A percentile compares a stretch with the other conserved stretches of the same genome.
These are phyloP conservation scores for Teinopalpus imperialis DNA, from an alignment of 2,888 invertebrate species.

Conservation along the genomic window DNA sequence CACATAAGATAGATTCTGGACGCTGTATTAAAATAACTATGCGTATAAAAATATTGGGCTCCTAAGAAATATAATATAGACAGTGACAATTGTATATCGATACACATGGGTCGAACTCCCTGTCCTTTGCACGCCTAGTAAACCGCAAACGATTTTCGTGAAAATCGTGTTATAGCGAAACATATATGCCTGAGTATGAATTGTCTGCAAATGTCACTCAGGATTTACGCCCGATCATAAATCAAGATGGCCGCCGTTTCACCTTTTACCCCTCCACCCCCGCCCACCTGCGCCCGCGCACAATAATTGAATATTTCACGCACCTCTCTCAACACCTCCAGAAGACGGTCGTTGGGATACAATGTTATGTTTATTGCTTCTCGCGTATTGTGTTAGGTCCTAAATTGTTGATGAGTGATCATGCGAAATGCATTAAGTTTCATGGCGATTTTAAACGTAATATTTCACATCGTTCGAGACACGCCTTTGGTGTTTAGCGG, in stretches of 20 bases:
- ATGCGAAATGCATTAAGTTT: slow-evolving; percentile 74
- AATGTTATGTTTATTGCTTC: slow-evolving; percentile 73
- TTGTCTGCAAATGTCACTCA: slow-evolving; percentile 77
- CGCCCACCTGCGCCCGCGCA: slow-evolving; percentile 71
- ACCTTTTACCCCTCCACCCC: slow-evolving; percentile 40
- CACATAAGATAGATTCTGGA: no score
- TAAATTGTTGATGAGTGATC: slow-evolving; percentile 80
- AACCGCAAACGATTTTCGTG: slow-evolving; percentile 58
- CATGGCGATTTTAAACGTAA: slow-evolving; percentile 76
- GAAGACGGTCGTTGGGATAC: slow-evolving; percentile 60
- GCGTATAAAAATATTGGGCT: no score
- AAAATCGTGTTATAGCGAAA: slow-evolving; percentile 58
- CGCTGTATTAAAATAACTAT: no score
- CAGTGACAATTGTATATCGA: background rate
- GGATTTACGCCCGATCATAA: slow-evolving; percentile 77
- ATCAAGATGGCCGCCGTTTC: slow-evolving; percentile 75
- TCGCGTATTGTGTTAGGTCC: slow-evolving; percentile 76
- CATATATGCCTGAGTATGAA: slow-evolving; percentile 48
- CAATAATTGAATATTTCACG: slow-evolving; percentile 81
- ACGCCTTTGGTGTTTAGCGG: slow-evolving; percentile 66
- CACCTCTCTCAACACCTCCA: slow-evolving; percentile 77
- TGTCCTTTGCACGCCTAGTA: slow-evolving; percentile 9
- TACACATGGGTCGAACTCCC: slow-evolving; percentile 2
- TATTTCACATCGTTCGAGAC: slow-evolving; percentile 73
- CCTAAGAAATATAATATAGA: slow-evolving; percentile 11